Conservation (phyloP, 2,888 invertebrate genomes). For the Calameuta pallipes region DNA sequence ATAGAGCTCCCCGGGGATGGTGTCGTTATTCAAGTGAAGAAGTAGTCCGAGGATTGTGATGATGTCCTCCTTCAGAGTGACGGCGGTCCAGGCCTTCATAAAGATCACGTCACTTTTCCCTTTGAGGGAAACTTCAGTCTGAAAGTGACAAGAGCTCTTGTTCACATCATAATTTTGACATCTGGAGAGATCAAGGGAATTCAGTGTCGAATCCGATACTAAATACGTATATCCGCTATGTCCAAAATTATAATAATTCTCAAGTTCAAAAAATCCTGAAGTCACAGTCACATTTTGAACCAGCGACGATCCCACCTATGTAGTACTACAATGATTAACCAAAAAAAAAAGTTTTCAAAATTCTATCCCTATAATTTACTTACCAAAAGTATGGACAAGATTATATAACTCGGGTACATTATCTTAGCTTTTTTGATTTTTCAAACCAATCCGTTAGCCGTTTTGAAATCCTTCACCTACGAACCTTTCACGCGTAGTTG, state of each 20-base stretch:
- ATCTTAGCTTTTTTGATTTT: background rate
- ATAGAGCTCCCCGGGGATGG: constrained; percentile 31
- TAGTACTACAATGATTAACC: background rate
- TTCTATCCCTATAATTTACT: background rate
- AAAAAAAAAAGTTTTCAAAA: background rate
- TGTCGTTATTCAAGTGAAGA: constrained; percentile 36
- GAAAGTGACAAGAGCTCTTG: constrained; percentile 34
- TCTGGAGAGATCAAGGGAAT: constrained; percentile 25
- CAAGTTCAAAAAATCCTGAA: background rate
- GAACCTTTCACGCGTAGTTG: background rate
- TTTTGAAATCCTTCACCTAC: background rate
- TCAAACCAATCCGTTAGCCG: too few relatives aligned
- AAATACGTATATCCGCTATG: constrained; percentile 3
- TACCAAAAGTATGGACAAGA: background rate
- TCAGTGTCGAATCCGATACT: background rate
- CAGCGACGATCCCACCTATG: background rate
- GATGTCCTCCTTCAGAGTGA: constrained; percentile 43
- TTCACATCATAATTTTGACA: constrained; percentile 38
- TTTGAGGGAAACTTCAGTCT: constrained; percentile 25
- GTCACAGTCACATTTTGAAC: background rate
- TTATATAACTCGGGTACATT: background rate
- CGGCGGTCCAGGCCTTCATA: constrained; percentile 39
- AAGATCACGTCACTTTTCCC: constrained; percentile 32
- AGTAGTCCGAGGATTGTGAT: constrained; percentile 40
- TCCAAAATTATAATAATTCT: constrained; percentile 4